phyloP scores from a whole-genome alignment of 2,113 vertebrate species.

The Aviceda subcristata region DNA sequence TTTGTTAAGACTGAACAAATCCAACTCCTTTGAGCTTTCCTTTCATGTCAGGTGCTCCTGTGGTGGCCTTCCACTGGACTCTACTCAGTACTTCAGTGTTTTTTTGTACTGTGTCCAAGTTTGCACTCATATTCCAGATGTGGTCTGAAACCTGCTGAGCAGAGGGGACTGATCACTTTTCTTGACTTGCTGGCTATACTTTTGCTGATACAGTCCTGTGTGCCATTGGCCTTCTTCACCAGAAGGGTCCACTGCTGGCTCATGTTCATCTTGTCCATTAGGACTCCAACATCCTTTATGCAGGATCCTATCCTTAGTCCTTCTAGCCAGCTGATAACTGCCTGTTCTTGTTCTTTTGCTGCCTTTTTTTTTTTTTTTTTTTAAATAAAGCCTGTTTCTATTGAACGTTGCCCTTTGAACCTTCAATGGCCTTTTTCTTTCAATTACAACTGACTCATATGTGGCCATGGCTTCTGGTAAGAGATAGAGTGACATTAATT shows the following conservation, averaged over 20 bases:
- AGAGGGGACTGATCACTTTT: neutral
- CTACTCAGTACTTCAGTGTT: neutral
- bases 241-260: neutral
- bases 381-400: neutral
- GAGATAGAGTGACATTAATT: neutral
- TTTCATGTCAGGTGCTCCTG: neutral
- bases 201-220: accelerated
- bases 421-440: neutral
- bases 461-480: neutral
- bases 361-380: too few species aligned
- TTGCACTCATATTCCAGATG: neutral
- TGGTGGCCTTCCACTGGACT: neutral
- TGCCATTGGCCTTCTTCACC: neutral
- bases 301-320: neutral
- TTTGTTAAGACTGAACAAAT: neutral
- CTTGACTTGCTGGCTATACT: neutral
- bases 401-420: neutral
- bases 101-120: neutral
- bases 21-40: neutral
- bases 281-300: neutral
- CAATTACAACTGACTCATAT: neutral
- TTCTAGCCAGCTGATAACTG: neutral
- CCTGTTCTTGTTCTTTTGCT: neutral
- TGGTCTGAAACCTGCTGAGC: neutral
- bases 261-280: neutral